phyloP scores from a whole-genome alignment of 2,888 invertebrate species.

The Nomada ferruginata region DNA sequence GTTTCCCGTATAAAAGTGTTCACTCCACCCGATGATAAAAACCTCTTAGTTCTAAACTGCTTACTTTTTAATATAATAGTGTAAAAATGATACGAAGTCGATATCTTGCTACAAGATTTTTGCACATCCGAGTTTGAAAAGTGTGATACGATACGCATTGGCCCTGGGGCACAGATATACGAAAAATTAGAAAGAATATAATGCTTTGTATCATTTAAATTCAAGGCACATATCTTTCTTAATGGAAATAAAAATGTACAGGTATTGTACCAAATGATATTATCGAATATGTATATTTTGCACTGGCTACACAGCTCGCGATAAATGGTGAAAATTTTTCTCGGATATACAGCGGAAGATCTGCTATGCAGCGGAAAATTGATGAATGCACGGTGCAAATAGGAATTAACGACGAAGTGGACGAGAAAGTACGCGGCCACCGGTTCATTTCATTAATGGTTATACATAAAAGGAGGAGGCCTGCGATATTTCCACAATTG shows the following conservation, averaged over 20 bases:
- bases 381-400: neutral
- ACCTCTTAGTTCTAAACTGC: no score
- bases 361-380: neutral
- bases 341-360: neutral
- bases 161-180: no score
- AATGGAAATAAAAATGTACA: no score
- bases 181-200: no score
- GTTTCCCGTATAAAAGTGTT: no score
- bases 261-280: neutral
- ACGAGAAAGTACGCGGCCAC: neutral
- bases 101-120: no score
- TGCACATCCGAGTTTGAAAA: no score
- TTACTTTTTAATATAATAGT: neutral
- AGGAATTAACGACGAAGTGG: neutral
- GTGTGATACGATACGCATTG: no score
- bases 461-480: neutral
- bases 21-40: no score
- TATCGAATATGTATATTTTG: neutral
- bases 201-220: no score
- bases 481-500: neutral
- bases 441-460: neutral
- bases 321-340: neutral
- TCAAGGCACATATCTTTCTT: no score
- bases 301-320: neutral
- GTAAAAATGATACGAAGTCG: neutral